Evolutionary conservation across 2,888 invertebrate species (phyloP).

Genomic region (Candidula unifasciata): DNA sequence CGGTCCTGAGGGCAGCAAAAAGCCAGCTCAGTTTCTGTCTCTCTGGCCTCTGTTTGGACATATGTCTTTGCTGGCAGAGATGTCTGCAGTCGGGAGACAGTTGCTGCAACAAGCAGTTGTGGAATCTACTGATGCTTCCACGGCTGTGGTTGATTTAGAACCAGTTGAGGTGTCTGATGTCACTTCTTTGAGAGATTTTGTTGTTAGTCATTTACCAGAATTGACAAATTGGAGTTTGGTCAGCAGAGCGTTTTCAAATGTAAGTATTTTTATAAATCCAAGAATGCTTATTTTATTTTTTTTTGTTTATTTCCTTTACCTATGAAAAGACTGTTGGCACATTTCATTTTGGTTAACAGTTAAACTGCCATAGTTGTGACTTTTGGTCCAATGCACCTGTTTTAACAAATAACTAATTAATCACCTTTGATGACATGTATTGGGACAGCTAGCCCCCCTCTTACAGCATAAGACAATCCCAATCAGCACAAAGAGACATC

Average conservation of each 20-base stretch:
- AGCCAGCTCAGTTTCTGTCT: conserved; percentile 33
- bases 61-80: conserved; percentile 53
- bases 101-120: background rate
- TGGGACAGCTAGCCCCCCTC: too few species aligned
- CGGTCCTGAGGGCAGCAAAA: background rate
- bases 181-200: conserved; percentile 24
- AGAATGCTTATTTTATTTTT: background rate
- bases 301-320: background rate
- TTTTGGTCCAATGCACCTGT: too few species aligned
- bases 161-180: background rate
- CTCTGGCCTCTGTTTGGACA: conserved; percentile 70
- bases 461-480: too few species aligned
- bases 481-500: too few species aligned
- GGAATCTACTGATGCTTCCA: background rate
- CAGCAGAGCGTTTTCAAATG: background rate
- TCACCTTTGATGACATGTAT: too few species aligned
- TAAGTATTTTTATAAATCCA: background rate
- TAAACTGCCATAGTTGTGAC: too few species aligned
- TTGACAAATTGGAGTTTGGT: background rate
- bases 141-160: background rate
- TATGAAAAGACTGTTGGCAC: too few species aligned
- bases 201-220: conserved; percentile 15
- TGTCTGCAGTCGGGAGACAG: conserved; percentile 40
- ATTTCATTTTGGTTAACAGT: too few species aligned
- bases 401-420: too few species aligned